phyloP scores from a whole-genome alignment of 2,888 invertebrate genomes.

The Pyrocoelia pectoralis region DNA sequence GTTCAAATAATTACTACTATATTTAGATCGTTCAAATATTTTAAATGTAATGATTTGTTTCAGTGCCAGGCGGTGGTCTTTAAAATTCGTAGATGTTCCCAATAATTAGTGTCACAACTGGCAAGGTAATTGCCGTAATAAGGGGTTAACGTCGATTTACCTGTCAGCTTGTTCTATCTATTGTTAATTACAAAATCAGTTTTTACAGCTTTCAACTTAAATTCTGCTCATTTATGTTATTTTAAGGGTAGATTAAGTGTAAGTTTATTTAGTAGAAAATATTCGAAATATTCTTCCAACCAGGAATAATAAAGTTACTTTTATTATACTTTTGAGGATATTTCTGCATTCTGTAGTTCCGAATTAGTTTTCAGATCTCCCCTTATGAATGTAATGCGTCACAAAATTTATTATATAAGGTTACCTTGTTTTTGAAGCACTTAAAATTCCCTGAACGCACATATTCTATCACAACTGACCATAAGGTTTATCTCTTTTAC shows the following conservation, averaged over 20 bases:
- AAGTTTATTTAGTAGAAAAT: too few relatives aligned
- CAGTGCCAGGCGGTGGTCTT: background rate
- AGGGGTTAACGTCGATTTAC: background rate
- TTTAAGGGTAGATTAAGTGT: too few relatives aligned
- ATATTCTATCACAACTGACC: slow-evolving; percentile 50
- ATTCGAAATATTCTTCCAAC: background rate
- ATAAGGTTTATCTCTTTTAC: slow-evolving; percentile 49
- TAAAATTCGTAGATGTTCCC: background rate
- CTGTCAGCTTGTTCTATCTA: background rate
- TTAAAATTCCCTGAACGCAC: slow-evolving; percentile 51
- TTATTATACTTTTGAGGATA: slow-evolving; percentile 18
- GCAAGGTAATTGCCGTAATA: background rate
- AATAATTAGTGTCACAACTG: background rate
- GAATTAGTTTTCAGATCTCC: slow-evolving; percentile 17
- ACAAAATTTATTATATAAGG: slow-evolving; percentile 29
- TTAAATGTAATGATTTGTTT: background rate
- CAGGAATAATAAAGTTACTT: slow-evolving; percentile 10
- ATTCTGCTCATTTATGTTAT: too few relatives aligned
- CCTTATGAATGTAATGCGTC: slow-evolving; percentile 28
- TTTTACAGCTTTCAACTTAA: background rate
- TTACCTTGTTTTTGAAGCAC: slow-evolving; percentile 48
- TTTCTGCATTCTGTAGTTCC: slow-evolving; percentile 14
- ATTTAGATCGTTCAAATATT: background rate
- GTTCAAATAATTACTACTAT: too few relatives aligned
- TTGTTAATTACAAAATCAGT: background rate